Evolutionary conservation across 1,140 invertebrate species (phyloP), one percentile per base, ranked within the genome.

Genomic region (Drosophila novamexicana): DNA sequence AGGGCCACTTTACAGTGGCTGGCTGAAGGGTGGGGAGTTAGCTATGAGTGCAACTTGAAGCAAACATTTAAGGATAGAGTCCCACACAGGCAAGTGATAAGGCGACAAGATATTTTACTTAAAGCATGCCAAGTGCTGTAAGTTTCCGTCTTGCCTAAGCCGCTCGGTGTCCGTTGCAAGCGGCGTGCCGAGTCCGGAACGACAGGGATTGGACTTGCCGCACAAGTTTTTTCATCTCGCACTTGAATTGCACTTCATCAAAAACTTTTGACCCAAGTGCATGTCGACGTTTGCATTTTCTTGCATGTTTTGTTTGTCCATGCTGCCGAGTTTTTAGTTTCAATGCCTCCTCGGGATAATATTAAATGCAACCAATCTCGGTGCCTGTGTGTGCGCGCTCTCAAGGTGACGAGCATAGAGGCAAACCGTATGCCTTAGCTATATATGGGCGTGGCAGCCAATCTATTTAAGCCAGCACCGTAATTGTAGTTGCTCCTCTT

Each of bases 381-480:
- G 47, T 32, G 10, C 12, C 18, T 4, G 18, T 18, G 18, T 18
- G 18, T 18, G 0, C 18, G 1, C 18, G 18, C 18, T 18, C 18
- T 18, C 18, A 18, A 18, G 44, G 22, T 3, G 10, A 12, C 10
- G 9, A 8, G 6, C 47, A 12, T n/a, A 6, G 8, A 49, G 34
- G 8, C 9, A 34, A 54, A 18, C 16, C 5, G 8, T 29, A 29
- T 29, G 4, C 22, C 4, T 29, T 29, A 29, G 3, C 22, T 29
- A 29, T 22, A 7, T 34, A 10, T 39, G 37, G 49, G 49, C 66
- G 47, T 53, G 49, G 12, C 47, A 34, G 44, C n/a, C 45, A 34
- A 42, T 42, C 49, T 61, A 52, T 53, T 73, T 54, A 69, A 66
- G 39, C 49, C 62, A 45, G 39, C 29, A 22, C 29, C 16, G 16